phyloP scores from a whole-genome alignment of 2,888 invertebrate species.

The Cephalotes varians region DNA sequence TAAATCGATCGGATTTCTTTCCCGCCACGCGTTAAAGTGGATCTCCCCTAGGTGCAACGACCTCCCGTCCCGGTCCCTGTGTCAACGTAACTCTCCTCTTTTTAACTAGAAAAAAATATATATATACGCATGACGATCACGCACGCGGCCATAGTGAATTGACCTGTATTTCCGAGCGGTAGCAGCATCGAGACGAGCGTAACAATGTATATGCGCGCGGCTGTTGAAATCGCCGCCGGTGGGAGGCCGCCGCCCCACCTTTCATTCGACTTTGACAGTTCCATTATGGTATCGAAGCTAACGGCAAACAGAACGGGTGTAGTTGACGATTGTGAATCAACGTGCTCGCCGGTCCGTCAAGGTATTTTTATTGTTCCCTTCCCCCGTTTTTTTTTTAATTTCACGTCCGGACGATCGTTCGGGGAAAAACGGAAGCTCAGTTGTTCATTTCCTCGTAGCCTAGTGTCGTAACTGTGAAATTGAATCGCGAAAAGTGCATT shows the following conservation, averaged over 20 bases:
- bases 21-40: conserved; percentile 34
- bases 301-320: conserved; percentile 78
- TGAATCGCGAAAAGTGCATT: conserved; percentile 33
- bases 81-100: conserved; percentile 15
- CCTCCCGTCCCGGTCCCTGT: conserved; percentile 1
- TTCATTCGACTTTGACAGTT: conserved; percentile 82
- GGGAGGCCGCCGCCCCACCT: conserved; percentile 74
- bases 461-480: conserved; percentile 28
- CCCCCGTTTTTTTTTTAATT: conserved; percentile 9
- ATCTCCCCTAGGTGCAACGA: conserved; percentile 38
- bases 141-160: conserved; percentile 55
- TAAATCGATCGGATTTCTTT: conserved; percentile 39
- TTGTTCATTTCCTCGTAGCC: conserved; percentile 5
- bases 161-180: conserved; percentile 68
- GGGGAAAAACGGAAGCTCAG: neutral
- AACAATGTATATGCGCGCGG: conserved; percentile 54
- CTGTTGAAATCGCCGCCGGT: conserved; percentile 57
- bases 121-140: neutral
- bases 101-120: conserved; percentile 44
- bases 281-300: conserved; percentile 83
- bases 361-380: conserved; percentile 54
- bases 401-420: neutral
- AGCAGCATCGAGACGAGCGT: conserved; percentile 46
- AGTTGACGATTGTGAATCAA: conserved; percentile 79
- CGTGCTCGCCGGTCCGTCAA: conserved; percentile 72